Evolutionary conservation across 1,140 invertebrate genomes (phyloP), one percentile per base, ranked within the genome.

Genomic region (Bombus polaris): DNA sequence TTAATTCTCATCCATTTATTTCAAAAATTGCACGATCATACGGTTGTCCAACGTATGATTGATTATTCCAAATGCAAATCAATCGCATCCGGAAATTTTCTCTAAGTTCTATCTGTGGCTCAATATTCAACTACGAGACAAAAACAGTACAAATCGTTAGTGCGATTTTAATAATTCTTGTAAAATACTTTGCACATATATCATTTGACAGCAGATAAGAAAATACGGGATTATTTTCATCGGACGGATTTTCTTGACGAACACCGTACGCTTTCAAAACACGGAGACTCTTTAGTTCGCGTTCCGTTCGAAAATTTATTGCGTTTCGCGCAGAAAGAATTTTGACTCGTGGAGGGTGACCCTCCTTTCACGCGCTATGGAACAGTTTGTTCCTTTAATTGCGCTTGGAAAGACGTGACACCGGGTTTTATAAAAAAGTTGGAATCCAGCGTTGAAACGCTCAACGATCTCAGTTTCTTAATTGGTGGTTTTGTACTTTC

Each of bases 401-500:
- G 89, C 83, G 62, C 77, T 66, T 28, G 28, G 44, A 84, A 78
- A 90, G 75, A 81, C 82, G 42, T 57, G 76, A 18, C 76, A 83
- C 2, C 28, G 47, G 66, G 86, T 76, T 81, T 75, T 76, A 68
- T 47, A 86, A 90, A 92, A 81, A 90, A 68, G 35, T 89, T 85
- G 81, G 77, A 89, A 81, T 89, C 85, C 89, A 85, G 91, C 87
- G 88, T 86, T 59, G 71, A 88, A 90, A 92, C 91, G 90, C 86
- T 86, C 77, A 78, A 82, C 77, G 90, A 88, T 85, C 84, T 87
- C 87, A 44, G 72, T 79, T 86, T 83, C 90, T 92, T 95, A 94
- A 94, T 95, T 95, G 92, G 93, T 89, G 91, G 88, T 83, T 93
- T 91, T 83, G 87, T 92, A 89, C 92, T 81, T 80, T 81, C 78